Evolutionary conservation across 2,113 vertebrate genomes (phyloP).

Genomic region (Phylloscopus trochiloides): DNA sequence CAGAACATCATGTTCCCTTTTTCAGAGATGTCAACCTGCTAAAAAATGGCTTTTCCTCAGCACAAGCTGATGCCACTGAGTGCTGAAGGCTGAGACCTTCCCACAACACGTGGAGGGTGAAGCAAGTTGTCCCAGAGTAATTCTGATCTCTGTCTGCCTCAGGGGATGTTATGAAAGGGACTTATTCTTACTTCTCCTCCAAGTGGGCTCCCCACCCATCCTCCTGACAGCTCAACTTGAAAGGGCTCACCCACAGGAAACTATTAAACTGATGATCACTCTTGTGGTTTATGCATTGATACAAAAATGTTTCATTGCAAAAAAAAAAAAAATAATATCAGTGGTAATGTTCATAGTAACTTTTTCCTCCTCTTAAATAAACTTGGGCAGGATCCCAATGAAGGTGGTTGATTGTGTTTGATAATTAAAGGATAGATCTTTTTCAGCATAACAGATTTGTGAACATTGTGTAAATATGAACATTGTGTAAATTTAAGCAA

Average conservation of each 20-base stretch:
- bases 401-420: conserved; percentile 58
- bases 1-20: not conserved
- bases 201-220: conserved; percentile 24
- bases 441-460: conserved; percentile 39
- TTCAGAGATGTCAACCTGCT: not conserved
- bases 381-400: conserved; percentile 63
- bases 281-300: conserved; percentile 74
- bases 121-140: not conserved
- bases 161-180: conserved; percentile 27
- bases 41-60: not conserved
- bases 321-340: not conserved
- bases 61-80: not conserved
- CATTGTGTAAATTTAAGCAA: no score
- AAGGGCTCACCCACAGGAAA: conserved; percentile 73
- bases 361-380: conserved; percentile 73
- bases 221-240: conserved; percentile 66
- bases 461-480: conserved; percentile 48
- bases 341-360: conserved; percentile 70
- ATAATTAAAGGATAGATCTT: conserved; percentile 37
- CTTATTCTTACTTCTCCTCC: conserved; percentile 7
- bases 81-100: conserved; percentile 5
- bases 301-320: conserved; percentile 56
- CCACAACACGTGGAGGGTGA: not conserved
- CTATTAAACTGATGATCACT: conserved; percentile 73
- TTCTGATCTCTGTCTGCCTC: conserved; percentile 4